Conservation (phyloP, 2,113 vertebrate species). For the Onychostruthus taczanowskii region DNA sequence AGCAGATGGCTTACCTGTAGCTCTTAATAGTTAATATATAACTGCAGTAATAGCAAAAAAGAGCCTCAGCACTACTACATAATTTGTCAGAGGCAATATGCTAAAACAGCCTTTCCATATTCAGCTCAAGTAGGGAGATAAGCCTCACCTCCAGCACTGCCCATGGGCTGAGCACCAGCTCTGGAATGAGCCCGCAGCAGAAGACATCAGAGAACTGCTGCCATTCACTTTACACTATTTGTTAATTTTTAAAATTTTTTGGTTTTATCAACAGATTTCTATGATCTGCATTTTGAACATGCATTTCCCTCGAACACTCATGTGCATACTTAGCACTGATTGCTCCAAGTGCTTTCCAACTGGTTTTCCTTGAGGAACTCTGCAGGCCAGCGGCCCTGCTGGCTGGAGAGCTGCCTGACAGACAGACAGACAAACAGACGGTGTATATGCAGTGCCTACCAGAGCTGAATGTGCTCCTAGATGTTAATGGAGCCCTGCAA, state of each 20-base stretch:
- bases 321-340: neutral
- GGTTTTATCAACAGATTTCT: constrained; percentile 44
- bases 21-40: constrained; percentile 53
- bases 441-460: neutral
- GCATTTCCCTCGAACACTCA: neutral
- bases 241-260: constrained; percentile 25
- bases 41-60: constrained; percentile 27
- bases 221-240: neutral
- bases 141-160: constrained; percentile 14
- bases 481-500: neutral
- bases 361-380: neutral
- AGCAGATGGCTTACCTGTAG: constrained; percentile 50
- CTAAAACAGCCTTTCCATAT: constrained; percentile 28
- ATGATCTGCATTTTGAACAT: constrained; percentile 27
- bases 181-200: constrained; percentile 26
- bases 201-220: constrained; percentile 8
- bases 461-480: neutral
- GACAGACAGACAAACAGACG: neutral
- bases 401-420: neutral
- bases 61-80: constrained; percentile 8
- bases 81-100: constrained; percentile 39
- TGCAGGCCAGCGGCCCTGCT: accelerated
- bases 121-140: constrained; percentile 44
- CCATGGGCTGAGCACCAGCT: constrained; percentile 12
- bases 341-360: constrained; percentile 12